A percentile compares a stretch with the other conserved stretches of the same genome.
Evolutionary conservation across 2,113 vertebrate species (phyloP).

Genomic region (Pungitius pungitius): DNA sequence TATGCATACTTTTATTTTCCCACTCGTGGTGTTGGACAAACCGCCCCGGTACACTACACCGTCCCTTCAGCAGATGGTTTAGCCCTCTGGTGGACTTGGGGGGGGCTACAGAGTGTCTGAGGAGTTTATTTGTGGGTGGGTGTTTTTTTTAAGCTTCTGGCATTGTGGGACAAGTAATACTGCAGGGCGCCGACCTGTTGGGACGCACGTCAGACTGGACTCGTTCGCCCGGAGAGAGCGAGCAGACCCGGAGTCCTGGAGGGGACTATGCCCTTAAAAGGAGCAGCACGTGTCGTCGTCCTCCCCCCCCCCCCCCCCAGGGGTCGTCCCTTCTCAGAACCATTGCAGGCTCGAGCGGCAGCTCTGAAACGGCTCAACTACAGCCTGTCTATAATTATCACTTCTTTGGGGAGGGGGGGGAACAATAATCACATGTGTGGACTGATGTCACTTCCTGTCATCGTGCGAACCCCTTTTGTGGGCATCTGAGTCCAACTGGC

Average conservation of each 20-base stretch:
- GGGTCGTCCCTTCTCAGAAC: slow-evolving; percentile 47
- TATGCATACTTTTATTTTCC: slow-evolving; percentile 40
- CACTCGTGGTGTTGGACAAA: not conserved
- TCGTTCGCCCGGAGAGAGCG: slow-evolving; percentile 1
- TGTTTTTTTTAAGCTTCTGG: slow-evolving; percentile 15
- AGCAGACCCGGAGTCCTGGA: slow-evolving; percentile 28
- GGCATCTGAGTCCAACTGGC: slow-evolving; percentile 50
- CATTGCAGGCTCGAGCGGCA: slow-evolving; percentile 53
- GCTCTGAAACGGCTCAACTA: slow-evolving; percentile 63
- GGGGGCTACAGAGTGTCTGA: slow-evolving; percentile 3
- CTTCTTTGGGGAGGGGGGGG: not conserved
- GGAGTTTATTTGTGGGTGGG: not conserved
- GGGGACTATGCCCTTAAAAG: slow-evolving; percentile 76
- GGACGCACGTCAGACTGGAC: not conserved
- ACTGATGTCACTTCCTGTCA: slow-evolving; percentile 39
- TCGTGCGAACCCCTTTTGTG: slow-evolving; percentile 73
- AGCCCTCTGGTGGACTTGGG: too few species aligned
- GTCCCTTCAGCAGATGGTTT: too few species aligned
- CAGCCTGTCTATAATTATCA: slow-evolving; percentile 76
- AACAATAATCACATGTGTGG: too few species aligned
- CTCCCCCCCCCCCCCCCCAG: too few species aligned
- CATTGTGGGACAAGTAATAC: not conserved
- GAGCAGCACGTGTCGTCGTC: slow-evolving; percentile 58
- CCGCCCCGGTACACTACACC: too few species aligned
- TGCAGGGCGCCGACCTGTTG: too few species aligned